phyloP scores from a whole-genome alignment of 1,140 invertebrate species.

The Doryteuthis pealeii region DNA sequence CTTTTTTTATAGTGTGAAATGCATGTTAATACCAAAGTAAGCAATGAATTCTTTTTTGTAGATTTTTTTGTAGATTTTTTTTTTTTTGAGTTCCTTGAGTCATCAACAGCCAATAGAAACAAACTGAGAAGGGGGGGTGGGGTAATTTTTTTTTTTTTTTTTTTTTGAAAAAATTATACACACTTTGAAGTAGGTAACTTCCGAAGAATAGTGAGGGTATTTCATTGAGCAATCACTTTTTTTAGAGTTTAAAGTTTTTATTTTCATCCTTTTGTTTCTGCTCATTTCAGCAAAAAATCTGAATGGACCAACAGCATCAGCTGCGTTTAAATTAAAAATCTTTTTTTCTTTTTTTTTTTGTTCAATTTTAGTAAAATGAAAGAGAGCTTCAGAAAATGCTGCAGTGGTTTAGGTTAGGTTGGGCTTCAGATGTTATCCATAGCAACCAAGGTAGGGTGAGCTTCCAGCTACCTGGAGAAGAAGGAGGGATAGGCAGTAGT shows the following conservation, averaged over 20 bases:
- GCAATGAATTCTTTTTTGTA: too few species aligned
- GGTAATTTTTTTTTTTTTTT: background rate
- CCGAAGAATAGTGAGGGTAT: background rate
- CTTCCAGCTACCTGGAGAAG: background rate
- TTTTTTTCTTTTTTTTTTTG: background rate
- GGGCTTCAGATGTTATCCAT: slow-evolving; percentile 3
- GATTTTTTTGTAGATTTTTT: too few species aligned
- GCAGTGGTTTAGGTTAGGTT: background rate
- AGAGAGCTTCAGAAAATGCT: background rate
- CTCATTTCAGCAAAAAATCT: too few species aligned
- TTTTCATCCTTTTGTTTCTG: background rate
- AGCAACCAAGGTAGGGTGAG: background rate
- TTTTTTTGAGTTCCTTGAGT: background rate
- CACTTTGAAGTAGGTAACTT: slow-evolving; percentile 2
- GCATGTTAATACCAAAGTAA: too few species aligned
- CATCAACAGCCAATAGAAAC: slow-evolving; percentile 5
- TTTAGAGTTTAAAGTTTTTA: background rate
- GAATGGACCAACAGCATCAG: background rate
- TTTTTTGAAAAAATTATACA: background rate
- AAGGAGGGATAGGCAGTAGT: background rate
- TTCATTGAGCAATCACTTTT: slow-evolving; percentile 7
- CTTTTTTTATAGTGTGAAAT: too few species aligned
- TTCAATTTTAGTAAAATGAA: slow-evolving; percentile 1
- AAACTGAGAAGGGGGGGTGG: background rate
- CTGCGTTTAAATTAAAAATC: background rate